Conservation (phyloP, 1,140 invertebrate genomes). For the Eubasilissa regina region DNA sequence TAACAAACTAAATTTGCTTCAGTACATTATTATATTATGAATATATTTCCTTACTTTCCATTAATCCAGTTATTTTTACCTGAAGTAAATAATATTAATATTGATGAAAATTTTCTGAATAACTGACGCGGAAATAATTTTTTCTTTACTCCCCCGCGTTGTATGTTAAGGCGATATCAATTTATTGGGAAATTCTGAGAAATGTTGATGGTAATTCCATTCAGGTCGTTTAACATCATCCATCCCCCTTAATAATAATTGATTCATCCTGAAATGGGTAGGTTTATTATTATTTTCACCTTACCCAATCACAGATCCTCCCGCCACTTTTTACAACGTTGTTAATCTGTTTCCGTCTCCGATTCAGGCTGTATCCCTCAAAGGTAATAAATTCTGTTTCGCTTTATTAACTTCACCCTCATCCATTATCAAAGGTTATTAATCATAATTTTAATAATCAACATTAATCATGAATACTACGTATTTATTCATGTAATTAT, state of each 20-base stretch:
- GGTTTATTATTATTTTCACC: not conserved
- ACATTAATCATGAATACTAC: too few relatives aligned
- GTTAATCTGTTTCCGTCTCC: constrained; percentile 4
- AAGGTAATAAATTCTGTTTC: constrained; percentile 31
- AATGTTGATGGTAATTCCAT: not conserved
- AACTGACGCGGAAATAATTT: too few relatives aligned
- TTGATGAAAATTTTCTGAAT: too few relatives aligned
- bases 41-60: too few relatives aligned
- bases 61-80: too few relatives aligned
- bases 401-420: constrained; percentile 28
- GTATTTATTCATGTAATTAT: too few relatives aligned
- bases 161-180: not conserved
- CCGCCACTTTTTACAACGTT: constrained; percentile 11
- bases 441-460: too few relatives aligned
- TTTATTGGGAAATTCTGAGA: not conserved
- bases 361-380: not conserved
- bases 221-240: not conserved
- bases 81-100: too few relatives aligned
- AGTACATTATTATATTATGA: too few relatives aligned
- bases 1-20: too few relatives aligned
- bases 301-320: constrained; percentile 9
- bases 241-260: constrained; percentile 1
- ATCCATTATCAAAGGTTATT: not conserved
- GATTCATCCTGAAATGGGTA: not conserved
- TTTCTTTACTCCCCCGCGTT: too few relatives aligned